Percentiles rank a stretch among this genome's conserved stretches.
These are phyloP conservation scores for Scaptomyza parva DNA, from an alignment of 2,888 invertebrate genomes.

Conservation along the genomic window DNA sequence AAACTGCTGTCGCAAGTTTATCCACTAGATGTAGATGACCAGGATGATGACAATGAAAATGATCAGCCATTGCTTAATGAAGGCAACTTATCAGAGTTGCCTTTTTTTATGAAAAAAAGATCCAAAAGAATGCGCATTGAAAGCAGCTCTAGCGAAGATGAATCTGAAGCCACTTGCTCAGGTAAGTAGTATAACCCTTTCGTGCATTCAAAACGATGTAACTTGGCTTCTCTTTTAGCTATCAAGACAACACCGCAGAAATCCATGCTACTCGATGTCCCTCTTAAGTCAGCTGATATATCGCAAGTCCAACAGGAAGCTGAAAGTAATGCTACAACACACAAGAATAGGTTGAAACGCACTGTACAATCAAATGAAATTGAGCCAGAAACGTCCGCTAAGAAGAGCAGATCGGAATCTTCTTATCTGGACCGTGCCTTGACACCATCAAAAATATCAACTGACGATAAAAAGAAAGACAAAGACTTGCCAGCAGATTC, in stretches of 20 bases:
- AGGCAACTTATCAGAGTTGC: background rate
- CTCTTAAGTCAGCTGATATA: conserved; percentile 13
- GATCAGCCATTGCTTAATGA: conserved; percentile 16
- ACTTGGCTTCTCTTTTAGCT: conserved; percentile 6
- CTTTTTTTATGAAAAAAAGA: background rate
- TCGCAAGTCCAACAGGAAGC: background rate
- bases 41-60: conserved; percentile 1
- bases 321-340: background rate
- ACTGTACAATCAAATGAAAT: background rate
- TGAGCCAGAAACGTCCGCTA: background rate
- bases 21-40: conserved; percentile 45
- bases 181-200: background rate
- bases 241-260: background rate
- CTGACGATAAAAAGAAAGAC: background rate
- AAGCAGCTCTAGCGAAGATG: conserved; percentile 37
- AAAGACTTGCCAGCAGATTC: background rate
- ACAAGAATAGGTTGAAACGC: background rate
- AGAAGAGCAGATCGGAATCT: background rate
- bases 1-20: conserved; percentile 79
- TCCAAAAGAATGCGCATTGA: conserved; percentile 37
- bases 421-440: background rate
- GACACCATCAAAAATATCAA: background rate
- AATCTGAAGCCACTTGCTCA: background rate
- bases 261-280: background rate
- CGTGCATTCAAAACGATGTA: background rate